Evolutionary conservation across 2,113 vertebrate species (phyloP), one percentile per base, ranked within the genome.

Genomic region (Pangasianodon hypophthalmus): DNA sequence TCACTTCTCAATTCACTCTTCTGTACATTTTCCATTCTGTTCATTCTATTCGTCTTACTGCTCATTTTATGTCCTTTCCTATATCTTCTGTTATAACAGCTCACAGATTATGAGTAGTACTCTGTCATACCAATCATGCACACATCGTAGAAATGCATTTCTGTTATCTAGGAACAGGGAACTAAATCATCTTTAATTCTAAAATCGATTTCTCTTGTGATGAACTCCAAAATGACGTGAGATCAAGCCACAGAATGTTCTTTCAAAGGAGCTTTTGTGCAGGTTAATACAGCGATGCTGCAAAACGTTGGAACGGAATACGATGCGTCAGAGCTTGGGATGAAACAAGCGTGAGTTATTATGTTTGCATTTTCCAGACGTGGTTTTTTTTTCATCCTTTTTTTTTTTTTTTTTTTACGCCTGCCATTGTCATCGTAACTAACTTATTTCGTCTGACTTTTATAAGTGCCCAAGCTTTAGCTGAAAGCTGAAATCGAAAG

Each of bases 181-280:
- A 37, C 41, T 26, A 60, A 32, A 77, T 60, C 54, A 19, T 77
- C 9, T 77, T 77, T 77, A 46, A 77, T 46, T 46, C 9, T 18
- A 29, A n/a, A 88, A 37, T 54, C 60, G 6, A 82, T 80, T 88
- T 62, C 14, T 77, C 44, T 60, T 9, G 32, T 44, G 11, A 67
- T 80, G 58, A 8, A 46, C 4, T 18, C 9, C 0, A 29, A 32
- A 56, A 73, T 54, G 24, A 29, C 21, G 14, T 58, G 54, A 87
- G 79, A 50, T 80, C 64, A 62, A 60, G 77, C 21, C 16, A 60
- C 60, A 91, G 18, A 29, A 52, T 2, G 26, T 41, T 16, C 14
- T 90, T 86, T 82, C 60, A 75, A 86, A 88, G 44, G 73, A 32
- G 52, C 73, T 83, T 89, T 87, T 82, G 56, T 86, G 84, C 48